Evolutionary conservation across 2,888 invertebrate species (phyloP), one percentile per base, ranked within the genome.

Genomic region (Agrochola macilenta): DNA sequence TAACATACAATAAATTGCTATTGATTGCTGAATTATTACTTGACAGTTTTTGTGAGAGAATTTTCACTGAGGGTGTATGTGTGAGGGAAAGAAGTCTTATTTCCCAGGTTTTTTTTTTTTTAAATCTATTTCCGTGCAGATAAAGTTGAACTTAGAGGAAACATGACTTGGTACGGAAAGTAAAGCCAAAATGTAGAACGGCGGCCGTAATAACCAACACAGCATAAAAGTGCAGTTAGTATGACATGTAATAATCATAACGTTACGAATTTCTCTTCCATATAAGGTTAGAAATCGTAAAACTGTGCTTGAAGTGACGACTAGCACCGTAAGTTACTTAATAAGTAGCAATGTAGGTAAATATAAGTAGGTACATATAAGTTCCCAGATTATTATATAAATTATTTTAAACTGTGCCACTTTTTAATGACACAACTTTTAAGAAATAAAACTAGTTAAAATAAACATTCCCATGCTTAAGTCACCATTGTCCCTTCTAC

Each of bases 401-500:
- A 81, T 83, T 63, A 73, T 73, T 79, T 61, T 75, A 70, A 81
- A 69, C 61, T 76, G 70, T 79, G 76, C 68, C 52, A 86, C 61
- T 65, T 71, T 68, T 69, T 68, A 69, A 78, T 78, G 82, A 77
- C 71, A 63, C 75, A 81, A 72, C 66, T 61, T 52, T 43, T 43
- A 68, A 39, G 71, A 63, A 76, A 76, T 60, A 70, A 76, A 73
- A 52, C 57, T 63, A 43, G 9, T 39, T 20, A 9, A 72, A 49
- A 61, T 49, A 84, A 79, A 64, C 63, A 82, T 87, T 86, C 86
- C 76, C 87, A 87, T 78, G 57, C 61, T 65, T 70, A 39, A 79
- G 78, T 60, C 74, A 49, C 78, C 64, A 86, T 84, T 87, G 87
- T 86, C 76, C 84, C 79, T 76, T 54, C 39, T 81, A 78, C 79